Evolutionary conservation across 2,113 vertebrate species (phyloP).

Genomic region (Rhinopithecus roxellana): DNA sequence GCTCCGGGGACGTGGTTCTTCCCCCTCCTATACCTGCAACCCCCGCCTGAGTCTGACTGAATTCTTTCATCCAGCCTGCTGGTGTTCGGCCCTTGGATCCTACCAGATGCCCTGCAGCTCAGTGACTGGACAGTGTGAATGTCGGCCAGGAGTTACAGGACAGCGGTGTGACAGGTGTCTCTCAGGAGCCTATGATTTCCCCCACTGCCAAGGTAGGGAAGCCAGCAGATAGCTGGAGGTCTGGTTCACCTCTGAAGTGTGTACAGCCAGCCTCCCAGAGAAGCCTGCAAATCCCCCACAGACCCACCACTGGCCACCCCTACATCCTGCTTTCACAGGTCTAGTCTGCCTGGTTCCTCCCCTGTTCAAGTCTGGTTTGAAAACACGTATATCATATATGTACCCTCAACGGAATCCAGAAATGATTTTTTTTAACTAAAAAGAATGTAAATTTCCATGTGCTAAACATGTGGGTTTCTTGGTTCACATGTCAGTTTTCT

Average conservation of each 20-base stretch:
- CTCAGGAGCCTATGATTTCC: conserved; percentile 83
- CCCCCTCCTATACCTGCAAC: background rate
- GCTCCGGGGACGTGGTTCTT: rapidly evolving
- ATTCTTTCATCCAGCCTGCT: conserved; percentile 85
- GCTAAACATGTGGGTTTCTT: background rate
- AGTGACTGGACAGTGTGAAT: conserved; percentile 87
- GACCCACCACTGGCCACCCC: background rate
- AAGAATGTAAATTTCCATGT: background rate
- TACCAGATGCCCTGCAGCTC: conserved; percentile 82
- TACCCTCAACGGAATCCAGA: background rate
- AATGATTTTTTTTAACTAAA: background rate
- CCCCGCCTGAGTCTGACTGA: background rate
- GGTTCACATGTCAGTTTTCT: background rate
- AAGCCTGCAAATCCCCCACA: background rate
- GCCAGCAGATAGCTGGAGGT: background rate
- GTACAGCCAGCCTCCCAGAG: background rate
- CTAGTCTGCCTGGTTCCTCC: background rate
- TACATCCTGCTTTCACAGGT: background rate
- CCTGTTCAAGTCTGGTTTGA: background rate
- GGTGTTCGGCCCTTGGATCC: conserved; percentile 87
- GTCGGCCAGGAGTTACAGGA: conserved; percentile 85
- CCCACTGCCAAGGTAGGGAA: conserved; percentile 87
- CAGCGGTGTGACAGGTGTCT: conserved; percentile 88
- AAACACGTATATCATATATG: rapidly evolving
- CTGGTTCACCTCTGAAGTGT: background rate